Evolutionary conservation across 2,888 invertebrate species (phyloP), one percentile per base, ranked within the genome.

Genomic region (Dione vanillae): DNA sequence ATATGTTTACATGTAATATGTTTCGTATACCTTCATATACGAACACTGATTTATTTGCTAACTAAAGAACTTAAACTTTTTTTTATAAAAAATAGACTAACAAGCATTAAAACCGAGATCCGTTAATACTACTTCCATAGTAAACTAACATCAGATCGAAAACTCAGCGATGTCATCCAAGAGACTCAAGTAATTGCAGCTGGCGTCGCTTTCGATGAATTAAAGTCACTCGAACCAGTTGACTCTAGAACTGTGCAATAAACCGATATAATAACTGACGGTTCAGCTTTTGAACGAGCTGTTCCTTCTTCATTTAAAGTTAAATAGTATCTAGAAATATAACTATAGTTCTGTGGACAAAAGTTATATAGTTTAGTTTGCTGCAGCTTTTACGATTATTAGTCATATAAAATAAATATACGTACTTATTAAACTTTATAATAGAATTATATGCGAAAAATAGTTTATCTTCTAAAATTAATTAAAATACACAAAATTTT

Each of bases 141-240:
- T 68, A 68, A 74, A 75, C 69, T 64, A 72, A 67, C 58, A 70
- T 68, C 52, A 74, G 75, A 49, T 76, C 75, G 76, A 74, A 75
- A 69, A 76, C 73, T 69, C 67, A 69, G 78, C 80, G 77, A 71
- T 75, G 81, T 70, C 77, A 82, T 80, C 82, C 82, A 83, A 86
- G 86, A 85, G 84, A 78, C 77, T 82, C 85, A 84, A 88, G 85
- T 86, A 73, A 88, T 87, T 87, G 68, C 71, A 71, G 69, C 89
- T 88, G 88, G 85, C 81, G 83, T 81, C 77, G 69, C 69, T 66
- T 74, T 80, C 82, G 80, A 85, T 85, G 85, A 88, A 88, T 88
- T 87, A 86, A 85, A 86, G 85, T 86, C 85, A 85, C 83, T 85
- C 85, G 80, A 83, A 81, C 78, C 80, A 82, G 82, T 74, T 77